A percentile compares a stretch with the other conserved stretches of the same genome.
phyloP scores from a whole-genome alignment of 2,113 vertebrate genomes.

The Eonycteris spelaea region DNA sequence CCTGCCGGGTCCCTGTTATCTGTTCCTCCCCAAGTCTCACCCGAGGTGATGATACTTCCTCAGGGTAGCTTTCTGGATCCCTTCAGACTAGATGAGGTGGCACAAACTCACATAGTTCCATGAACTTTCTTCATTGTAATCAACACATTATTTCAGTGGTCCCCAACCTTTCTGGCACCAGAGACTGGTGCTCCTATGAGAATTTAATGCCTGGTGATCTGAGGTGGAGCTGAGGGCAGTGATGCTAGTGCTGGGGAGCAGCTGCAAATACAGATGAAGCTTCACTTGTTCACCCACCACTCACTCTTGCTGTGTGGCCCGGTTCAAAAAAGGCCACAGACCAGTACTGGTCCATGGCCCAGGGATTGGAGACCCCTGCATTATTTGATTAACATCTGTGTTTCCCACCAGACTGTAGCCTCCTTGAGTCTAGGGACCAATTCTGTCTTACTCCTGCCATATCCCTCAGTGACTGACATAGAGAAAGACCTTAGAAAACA shows the following conservation, averaged over 20 bases:
- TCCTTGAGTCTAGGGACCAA: background rate
- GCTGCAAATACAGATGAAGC: too few species aligned
- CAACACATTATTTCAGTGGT: background rate
- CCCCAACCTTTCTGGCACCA: too few species aligned
- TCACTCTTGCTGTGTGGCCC: too few species aligned
- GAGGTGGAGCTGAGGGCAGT: too few species aligned
- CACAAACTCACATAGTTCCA: background rate
- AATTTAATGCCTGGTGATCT: too few species aligned
- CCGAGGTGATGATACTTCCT: background rate
- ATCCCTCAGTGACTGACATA: background rate
- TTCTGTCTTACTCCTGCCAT: background rate
- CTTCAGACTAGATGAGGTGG: background rate
- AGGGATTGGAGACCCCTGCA: background rate
- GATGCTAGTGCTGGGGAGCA: too few species aligned
- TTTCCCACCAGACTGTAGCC: background rate
- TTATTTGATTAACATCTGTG: background rate
- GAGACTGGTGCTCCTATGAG: too few species aligned
- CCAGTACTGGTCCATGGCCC: too few species aligned
- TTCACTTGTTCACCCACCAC: too few species aligned
- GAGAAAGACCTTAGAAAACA: conserved; percentile 16
- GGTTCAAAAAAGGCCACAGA: too few species aligned
- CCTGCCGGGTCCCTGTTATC: background rate
- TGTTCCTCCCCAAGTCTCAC: background rate
- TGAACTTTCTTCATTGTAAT: background rate
- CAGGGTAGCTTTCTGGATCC: background rate